These are phyloP conservation scores for Gymnoscopelus microlampas DNA, from an alignment of 2,797 vertebrate species.

Conservation along the genomic window DNA sequence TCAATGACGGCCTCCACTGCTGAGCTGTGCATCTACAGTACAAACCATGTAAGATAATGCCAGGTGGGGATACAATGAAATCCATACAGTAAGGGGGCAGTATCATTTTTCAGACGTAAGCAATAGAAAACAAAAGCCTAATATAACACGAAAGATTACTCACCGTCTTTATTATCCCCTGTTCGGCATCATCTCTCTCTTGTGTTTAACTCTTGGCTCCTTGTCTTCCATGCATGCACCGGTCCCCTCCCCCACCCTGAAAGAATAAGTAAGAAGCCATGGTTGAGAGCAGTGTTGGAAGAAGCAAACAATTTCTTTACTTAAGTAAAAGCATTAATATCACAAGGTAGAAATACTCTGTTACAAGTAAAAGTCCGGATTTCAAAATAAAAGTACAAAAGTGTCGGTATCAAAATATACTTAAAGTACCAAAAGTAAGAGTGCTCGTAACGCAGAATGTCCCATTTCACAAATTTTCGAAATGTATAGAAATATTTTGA, in stretches of 20 bases:
- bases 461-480: no score
- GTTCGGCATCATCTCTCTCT: conserved; percentile 59
- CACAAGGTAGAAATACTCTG: no score
- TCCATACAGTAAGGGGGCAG: conserved; percentile 1
- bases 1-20: background rate
- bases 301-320: no score
- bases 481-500: no score
- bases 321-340: no score
- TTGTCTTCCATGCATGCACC: conserved; percentile 49
- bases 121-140: conserved; percentile 12
- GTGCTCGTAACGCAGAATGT: no score
- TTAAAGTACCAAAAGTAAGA: no score
- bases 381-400: no score
- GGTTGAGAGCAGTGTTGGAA: conserved; percentile 16
- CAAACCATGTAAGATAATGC: no score
- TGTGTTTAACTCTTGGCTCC: conserved; percentile 55
- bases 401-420: no score
- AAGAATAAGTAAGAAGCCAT: conserved; percentile 41
- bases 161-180: conserved; percentile 71
- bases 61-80: background rate
- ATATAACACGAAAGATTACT: conserved; percentile 27
- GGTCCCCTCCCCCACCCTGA: conserved; percentile 53
- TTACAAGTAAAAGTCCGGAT: no score
- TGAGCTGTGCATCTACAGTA: conserved; percentile 17
- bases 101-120: conserved; percentile 6